These are phyloP conservation scores for Sphinx pinastri DNA, from an alignment of 2,888 invertebrate species.

Conservation along the genomic window DNA sequence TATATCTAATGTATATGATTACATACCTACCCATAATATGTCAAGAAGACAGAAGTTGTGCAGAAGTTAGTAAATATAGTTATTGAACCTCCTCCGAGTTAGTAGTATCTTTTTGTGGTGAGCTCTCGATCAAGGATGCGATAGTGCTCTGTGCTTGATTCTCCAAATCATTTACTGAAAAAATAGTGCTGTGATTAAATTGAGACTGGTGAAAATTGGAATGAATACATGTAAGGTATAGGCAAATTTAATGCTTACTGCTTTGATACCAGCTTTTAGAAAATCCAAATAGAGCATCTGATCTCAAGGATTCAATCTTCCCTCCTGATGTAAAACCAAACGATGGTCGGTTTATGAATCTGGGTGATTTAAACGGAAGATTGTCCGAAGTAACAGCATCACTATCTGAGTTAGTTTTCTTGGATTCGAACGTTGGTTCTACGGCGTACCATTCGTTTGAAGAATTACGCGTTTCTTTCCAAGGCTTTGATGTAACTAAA, in stretches of 20 bases:
- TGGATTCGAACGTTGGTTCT: constrained; percentile 63
- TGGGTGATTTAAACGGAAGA: constrained; percentile 74
- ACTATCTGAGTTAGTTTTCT: constrained; percentile 55
- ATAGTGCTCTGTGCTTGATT: constrained; percentile 63
- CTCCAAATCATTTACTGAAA: constrained; percentile 85
- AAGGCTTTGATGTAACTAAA: constrained; percentile 91
- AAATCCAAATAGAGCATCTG: constrained; percentile 68
- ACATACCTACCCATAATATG: constrained; percentile 33
- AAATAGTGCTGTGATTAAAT: constrained; percentile 33
- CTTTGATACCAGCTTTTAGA: constrained; percentile 77
- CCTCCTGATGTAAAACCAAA: constrained; percentile 73
- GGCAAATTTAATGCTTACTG: constrained; percentile 59
- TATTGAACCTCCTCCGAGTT: constrained; percentile 61
- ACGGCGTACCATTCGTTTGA: constrained; percentile 62
- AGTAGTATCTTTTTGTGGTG: constrained; percentile 59
- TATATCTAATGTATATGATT: constrained; percentile 4
- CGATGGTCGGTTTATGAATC: constrained; percentile 84
- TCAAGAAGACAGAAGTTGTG: constrained; percentile 40
- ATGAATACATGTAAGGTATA: background rate
- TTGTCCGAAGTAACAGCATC: constrained; percentile 56
- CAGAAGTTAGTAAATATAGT: constrained; percentile 31
- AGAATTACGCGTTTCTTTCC: constrained; percentile 61
- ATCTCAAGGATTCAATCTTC: constrained; percentile 58
- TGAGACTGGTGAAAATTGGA: constrained; percentile 21
- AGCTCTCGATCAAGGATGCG: constrained; percentile 72